Conservation (phyloP, 2,113 vertebrate genomes). For the Lagenorhynchus albirostris region DNA sequence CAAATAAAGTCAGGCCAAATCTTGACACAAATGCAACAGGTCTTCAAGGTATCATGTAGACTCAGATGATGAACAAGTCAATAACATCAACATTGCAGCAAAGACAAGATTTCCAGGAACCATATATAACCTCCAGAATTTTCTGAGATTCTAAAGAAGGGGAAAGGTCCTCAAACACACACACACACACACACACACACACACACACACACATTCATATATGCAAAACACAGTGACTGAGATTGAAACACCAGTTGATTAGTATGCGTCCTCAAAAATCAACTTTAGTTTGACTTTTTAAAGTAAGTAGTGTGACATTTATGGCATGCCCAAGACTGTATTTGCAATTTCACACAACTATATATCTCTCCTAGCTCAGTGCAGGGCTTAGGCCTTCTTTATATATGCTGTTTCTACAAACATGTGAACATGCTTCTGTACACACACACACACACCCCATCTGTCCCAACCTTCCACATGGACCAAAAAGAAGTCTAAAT, state of each 20-base stretch:
- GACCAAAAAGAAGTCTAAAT: background rate
- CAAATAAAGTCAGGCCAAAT: background rate
- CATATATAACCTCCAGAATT: background rate
- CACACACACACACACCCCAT: background rate
- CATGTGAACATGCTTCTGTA: background rate
- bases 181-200: background rate
- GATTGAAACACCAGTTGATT: background rate
- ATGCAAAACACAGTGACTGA: background rate
- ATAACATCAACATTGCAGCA: background rate
- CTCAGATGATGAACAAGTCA: background rate
- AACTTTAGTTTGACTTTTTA: background rate
- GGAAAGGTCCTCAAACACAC: background rate
- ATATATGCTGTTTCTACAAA: background rate
- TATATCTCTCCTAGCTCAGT: background rate
- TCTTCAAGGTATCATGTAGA: background rate
- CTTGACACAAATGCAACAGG: background rate
- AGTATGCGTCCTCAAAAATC: background rate
- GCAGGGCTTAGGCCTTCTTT: background rate
- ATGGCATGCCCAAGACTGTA: background rate
- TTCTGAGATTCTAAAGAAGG: background rate
- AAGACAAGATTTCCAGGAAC: background rate
- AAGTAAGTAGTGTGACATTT: background rate
- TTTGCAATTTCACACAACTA: background rate
- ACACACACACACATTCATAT: background rate
- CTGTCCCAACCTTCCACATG: background rate